Conservation (phyloP, 2,888 invertebrate genomes). For the Lochmaea capreae region DNA sequence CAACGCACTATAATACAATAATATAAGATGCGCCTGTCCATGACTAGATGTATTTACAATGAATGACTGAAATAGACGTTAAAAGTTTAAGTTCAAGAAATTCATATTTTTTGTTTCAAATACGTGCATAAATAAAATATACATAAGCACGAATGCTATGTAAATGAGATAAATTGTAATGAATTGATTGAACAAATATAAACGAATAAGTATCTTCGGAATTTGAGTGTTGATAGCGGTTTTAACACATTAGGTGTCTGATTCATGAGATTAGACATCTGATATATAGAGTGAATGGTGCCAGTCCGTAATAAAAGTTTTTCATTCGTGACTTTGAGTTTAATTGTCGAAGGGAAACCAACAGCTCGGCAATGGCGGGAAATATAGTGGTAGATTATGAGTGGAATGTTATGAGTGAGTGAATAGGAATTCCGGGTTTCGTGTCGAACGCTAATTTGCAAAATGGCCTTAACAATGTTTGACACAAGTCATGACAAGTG, state of each 20-base stretch:
- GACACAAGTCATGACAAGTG: slow-evolving; percentile 61
- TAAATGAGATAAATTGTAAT: not conserved
- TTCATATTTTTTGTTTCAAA: not conserved
- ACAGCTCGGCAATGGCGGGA: slow-evolving; percentile 25
- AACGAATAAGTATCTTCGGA: slow-evolving; percentile 7
- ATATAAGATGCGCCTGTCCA: too few species aligned
- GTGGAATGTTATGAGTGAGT: slow-evolving; percentile 43
- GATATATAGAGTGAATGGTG: slow-evolving; percentile 35
- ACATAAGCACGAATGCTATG: not conserved
- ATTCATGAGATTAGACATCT: slow-evolving; percentile 24
- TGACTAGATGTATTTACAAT: too few species aligned
- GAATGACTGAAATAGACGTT: too few species aligned
- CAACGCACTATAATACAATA: too few species aligned
- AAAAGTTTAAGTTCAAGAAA: not conserved
- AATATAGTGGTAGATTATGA: slow-evolving; percentile 38
- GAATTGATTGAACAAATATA: slow-evolving; percentile 15
- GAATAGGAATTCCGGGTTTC: slow-evolving; percentile 48
- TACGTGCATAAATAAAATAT: not conserved
- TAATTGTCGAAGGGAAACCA: slow-evolving; percentile 37
- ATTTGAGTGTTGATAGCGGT: slow-evolving; percentile 9
- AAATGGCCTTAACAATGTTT: slow-evolving; percentile 59
- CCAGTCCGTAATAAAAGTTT: slow-evolving; percentile 34
- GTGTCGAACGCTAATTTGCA: slow-evolving; percentile 55
- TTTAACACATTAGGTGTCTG: slow-evolving; percentile 29
- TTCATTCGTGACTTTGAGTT: slow-evolving; percentile 37